Base-by-base conservation (phyloP, 1,140 invertebrate species). In the Cotesia chilonis region DNA sequence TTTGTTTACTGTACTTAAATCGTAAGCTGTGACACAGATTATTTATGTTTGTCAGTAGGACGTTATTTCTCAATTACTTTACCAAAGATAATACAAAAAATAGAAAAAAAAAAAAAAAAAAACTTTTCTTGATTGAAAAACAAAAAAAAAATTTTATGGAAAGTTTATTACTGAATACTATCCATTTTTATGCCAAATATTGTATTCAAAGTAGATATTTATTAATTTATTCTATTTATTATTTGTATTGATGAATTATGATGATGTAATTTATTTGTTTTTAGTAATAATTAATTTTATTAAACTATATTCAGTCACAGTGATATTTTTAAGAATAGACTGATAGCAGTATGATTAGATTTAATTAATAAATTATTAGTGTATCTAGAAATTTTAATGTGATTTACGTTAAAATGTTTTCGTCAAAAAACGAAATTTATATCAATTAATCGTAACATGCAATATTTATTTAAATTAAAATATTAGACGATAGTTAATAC, bases 311-410 rank as follows among this genome's bases (percentile, higher is more conserved):
- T 77, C 78, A 77, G 75, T 78, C 72, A 73, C 67, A 74, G 77
- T 80, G 79, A 80, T 78, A 78, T 79, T 76, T 76, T 79, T 79
- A 74, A 80, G 77, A 80, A 80, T 80, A 80, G 79, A 80, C 79
- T 80, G 79, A 80, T 80, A 80, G 77, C 52, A 69, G 79, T 80
- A 70, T 70, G 69, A 73, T 77, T 80, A 76, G 61, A 70, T 69
- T 72, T 64, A 41, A 41, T 41, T 41, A 41, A 10, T 70, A 71
- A 75, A 47, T 59, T 70, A 75, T 73, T 74, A 68, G 60, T 61
- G 52, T 68, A 66, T 7, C 2, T 67, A 54, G 70, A 78, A 73
- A 66, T 72, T 79, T 73, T 68, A n/a, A 73, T 77, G 79, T 80
- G 79, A 80, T 80, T 76, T 73, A 77, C 75, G 66, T 80, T 80